These are phyloP conservation scores for Paraplagusia blochii DNA, from an alignment of 2,113 vertebrate genomes.

Conservation along the genomic window DNA sequence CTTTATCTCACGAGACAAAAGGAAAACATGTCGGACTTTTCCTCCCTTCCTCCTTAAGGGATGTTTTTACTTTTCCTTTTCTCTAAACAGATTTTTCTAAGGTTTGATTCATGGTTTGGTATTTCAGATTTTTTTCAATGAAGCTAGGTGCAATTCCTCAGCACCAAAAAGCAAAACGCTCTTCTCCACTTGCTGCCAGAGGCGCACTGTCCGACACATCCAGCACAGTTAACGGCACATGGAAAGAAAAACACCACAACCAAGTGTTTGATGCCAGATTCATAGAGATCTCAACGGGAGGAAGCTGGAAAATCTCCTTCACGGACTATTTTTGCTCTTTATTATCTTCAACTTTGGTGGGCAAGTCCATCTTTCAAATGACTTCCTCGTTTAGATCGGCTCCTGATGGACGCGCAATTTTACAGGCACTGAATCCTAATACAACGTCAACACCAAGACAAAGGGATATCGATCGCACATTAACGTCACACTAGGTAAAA, in stretches of 20 bases:
- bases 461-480: no score
- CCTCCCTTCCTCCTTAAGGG: conserved; percentile 4
- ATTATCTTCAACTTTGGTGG: conserved; percentile 54
- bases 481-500: no score
- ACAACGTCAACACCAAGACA: background rate
- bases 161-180: conserved; percentile 47
- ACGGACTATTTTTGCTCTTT: conserved; percentile 38
- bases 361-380: conserved; percentile 35
- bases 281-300: conserved; percentile 46
- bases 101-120: no score
- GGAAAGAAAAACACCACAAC: conserved; percentile 79
- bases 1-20: conserved; percentile 50
- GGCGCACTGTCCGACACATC: conserved; percentile 69
- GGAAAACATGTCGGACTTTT: conserved; percentile 30
- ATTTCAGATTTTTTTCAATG: no score
- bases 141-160: conserved; percentile 26
- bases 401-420: conserved; percentile 15
- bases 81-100: no score
- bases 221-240: conserved; percentile 77
- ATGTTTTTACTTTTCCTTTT: background rate
- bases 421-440: conserved; percentile 17
- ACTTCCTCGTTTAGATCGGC: conserved; percentile 31
- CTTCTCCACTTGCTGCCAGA: conserved; percentile 70
- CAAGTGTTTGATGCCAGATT: conserved; percentile 51
- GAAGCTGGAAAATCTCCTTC: conserved; percentile 59